These are phyloP conservation scores for Hirudinaria manillensis DNA, from an alignment of 2,888 invertebrate genomes.

Conservation along the genomic window DNA sequence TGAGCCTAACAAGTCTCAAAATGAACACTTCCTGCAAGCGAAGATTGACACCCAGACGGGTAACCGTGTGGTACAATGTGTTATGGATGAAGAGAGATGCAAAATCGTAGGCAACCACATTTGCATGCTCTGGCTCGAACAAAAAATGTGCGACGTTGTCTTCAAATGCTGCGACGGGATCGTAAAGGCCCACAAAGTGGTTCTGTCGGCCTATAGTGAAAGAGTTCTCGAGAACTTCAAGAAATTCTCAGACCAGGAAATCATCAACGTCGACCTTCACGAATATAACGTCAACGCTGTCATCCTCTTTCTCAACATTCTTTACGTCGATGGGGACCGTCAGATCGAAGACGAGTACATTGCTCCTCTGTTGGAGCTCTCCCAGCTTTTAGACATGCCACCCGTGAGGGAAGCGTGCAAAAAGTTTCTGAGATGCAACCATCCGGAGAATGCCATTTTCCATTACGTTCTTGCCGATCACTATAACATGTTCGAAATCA, in stretches of 20 bases:
- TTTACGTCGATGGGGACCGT: conserved; percentile 43
- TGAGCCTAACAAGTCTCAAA: conserved; percentile 25
- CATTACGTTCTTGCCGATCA: conserved; percentile 41
- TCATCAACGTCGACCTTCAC: conserved; percentile 40
- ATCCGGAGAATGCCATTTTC: conserved; percentile 39
- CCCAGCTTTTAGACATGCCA: conserved; percentile 40
- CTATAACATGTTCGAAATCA: conserved; percentile 40
- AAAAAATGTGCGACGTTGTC: conserved; percentile 34
- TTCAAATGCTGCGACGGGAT: conserved; percentile 28
- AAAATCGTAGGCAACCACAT: conserved; percentile 31
- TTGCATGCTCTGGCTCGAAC: conserved; percentile 30
- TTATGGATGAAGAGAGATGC: conserved; percentile 30
- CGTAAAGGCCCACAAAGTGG: conserved; percentile 42
- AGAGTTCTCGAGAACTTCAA: conserved; percentile 39
- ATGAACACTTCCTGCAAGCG: conserved; percentile 4
- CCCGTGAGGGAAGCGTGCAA: conserved; percentile 39
- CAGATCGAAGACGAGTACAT: conserved; percentile 40
- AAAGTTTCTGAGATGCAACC: conserved; percentile 39
- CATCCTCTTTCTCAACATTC: conserved; percentile 41
- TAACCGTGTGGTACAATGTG: conserved; percentile 25
- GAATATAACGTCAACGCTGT: conserved; percentile 40
- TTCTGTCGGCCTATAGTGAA: conserved; percentile 44
- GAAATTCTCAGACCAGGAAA: conserved; percentile 32
- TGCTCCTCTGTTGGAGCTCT: conserved; percentile 41
- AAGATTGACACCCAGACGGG: not conserved